Percentiles rank a stretch among this genome's conserved stretches.
phyloP scores from a whole-genome alignment of 2,888 invertebrate genomes.

The Nymphalis c-album region DNA sequence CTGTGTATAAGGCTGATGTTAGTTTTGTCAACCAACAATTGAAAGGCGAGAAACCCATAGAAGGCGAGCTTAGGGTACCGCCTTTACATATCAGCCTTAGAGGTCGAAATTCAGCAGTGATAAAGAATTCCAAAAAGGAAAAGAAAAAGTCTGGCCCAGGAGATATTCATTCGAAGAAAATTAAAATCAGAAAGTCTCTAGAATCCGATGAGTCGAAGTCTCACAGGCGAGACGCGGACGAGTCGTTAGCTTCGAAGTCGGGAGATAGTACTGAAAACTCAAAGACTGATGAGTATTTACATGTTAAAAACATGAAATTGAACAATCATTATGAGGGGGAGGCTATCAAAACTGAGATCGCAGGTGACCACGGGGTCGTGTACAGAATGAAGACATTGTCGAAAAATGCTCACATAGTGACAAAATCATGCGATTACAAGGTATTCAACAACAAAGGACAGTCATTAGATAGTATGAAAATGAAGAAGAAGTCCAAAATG shows the following conservation, averaged over 20 bases:
- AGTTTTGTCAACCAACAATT: constrained; percentile 84
- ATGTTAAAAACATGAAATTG: constrained; percentile 64
- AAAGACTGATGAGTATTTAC: constrained; percentile 73
- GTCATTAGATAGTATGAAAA: constrained; percentile 61
- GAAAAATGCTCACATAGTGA: constrained; percentile 76
- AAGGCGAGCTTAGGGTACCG: constrained; percentile 89
- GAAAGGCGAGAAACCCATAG: constrained; percentile 77
- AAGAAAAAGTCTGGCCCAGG: constrained; percentile 80
- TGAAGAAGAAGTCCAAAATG: constrained; percentile 72
- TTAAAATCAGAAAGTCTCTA: constrained; percentile 72
- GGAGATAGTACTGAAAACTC: constrained; percentile 61
- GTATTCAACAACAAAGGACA: constrained; percentile 62
- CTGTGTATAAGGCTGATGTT: constrained; percentile 90
- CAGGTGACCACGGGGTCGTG: constrained; percentile 68
- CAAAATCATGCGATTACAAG: constrained; percentile 73
- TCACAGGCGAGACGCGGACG: constrained; percentile 65
- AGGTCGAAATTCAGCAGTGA: constrained; percentile 92
- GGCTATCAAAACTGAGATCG: constrained; percentile 68
- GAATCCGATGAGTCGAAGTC: constrained; percentile 67
- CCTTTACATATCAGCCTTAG: constrained; percentile 93
- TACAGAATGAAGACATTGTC: constrained; percentile 77
- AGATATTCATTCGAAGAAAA: constrained; percentile 78
- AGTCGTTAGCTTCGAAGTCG: constrained; percentile 60
- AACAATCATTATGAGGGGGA: constrained; percentile 69
- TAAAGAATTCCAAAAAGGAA: constrained; percentile 88